Percentiles rank a stretch among this genome's conserved stretches.
phyloP scores from a whole-genome alignment of 2,113 vertebrate genomes.

The Tichodroma muraria region DNA sequence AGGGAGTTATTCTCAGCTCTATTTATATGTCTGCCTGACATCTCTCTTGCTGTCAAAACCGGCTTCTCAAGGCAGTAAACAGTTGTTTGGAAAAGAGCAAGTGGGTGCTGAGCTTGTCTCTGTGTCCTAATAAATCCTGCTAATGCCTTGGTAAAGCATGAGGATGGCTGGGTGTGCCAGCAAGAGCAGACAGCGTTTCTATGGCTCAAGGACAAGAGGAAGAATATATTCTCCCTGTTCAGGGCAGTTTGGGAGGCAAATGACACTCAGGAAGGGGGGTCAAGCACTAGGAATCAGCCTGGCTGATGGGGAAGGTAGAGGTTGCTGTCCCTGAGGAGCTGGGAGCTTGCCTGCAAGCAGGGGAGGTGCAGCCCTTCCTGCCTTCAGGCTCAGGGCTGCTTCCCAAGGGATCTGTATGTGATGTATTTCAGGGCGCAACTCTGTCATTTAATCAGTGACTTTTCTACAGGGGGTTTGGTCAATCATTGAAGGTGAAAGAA shows the following conservation, averaged over 20 bases:
- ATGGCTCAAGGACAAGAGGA: neutral
- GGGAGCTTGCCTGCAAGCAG: neutral
- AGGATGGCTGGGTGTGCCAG: neutral
- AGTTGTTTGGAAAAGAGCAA: constrained; percentile 48
- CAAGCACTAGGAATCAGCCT: neutral
- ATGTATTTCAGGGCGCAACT: fast-evolving
- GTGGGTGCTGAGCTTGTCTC: constrained; percentile 32
- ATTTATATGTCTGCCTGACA: neutral
- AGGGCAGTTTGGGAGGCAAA: neutral
- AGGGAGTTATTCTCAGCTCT: constrained; percentile 26
- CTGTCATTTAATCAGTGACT: neutral
- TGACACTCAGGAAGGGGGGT: neutral
- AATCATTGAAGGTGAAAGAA: neutral
- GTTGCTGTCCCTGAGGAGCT: neutral
- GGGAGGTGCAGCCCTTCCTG: neutral
- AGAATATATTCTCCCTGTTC: neutral
- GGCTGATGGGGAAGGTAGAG: neutral
- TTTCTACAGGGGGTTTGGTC: neutral
- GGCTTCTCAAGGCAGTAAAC: constrained; percentile 23
- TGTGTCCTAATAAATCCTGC: neutral
- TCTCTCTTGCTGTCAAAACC: constrained; percentile 28
- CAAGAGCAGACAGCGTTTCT: neutral
- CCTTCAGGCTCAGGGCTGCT: neutral
- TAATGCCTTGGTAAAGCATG: neutral
- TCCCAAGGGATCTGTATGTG: neutral